Evolutionary conservation across 2,113 vertebrate genomes (phyloP).

Genomic region (Oreochromis tanganicae): DNA sequence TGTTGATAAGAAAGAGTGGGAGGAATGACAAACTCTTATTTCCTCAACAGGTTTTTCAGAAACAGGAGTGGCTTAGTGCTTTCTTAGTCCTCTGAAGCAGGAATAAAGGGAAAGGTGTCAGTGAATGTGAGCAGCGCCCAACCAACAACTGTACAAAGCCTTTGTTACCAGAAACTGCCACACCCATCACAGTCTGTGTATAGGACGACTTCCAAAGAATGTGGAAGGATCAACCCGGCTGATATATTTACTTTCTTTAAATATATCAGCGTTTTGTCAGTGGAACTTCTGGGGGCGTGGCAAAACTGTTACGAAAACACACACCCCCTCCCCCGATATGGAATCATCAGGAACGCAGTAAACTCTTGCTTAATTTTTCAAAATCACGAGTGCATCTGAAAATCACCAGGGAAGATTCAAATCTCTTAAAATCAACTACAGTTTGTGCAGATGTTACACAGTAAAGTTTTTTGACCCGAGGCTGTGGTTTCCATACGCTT

Average conservation of each 20-base stretch:
- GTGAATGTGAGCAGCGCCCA: not conserved
- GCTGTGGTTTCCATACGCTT: not conserved
- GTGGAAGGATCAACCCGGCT: not conserved
- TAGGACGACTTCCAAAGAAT: slow-evolving; percentile 33
- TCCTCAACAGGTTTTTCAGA: slow-evolving; percentile 10
- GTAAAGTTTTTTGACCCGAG: not conserved
- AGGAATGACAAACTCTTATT: not conserved
- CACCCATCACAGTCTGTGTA: slow-evolving; percentile 1
- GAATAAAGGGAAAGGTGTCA: not conserved
- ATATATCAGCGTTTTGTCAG: not conserved
- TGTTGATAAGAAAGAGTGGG: not conserved
- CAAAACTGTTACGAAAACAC: not conserved
- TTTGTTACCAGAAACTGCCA: slow-evolving; percentile 4
- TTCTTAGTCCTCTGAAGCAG: not conserved
- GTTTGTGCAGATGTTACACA: not conserved
- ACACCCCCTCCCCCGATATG: not conserved
- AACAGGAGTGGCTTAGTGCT: not conserved
- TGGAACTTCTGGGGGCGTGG: not conserved
- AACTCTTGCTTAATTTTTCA: not conserved
- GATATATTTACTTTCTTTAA: not conserved
- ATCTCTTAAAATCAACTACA: not conserved
- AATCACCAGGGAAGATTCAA: not conserved
- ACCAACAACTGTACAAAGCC: not conserved
- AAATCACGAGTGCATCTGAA: not conserved
- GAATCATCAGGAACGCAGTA: not conserved